Evolutionary conservation across 2,797 vertebrate genomes (phyloP).

Genomic region (Morus bassanus): DNA sequence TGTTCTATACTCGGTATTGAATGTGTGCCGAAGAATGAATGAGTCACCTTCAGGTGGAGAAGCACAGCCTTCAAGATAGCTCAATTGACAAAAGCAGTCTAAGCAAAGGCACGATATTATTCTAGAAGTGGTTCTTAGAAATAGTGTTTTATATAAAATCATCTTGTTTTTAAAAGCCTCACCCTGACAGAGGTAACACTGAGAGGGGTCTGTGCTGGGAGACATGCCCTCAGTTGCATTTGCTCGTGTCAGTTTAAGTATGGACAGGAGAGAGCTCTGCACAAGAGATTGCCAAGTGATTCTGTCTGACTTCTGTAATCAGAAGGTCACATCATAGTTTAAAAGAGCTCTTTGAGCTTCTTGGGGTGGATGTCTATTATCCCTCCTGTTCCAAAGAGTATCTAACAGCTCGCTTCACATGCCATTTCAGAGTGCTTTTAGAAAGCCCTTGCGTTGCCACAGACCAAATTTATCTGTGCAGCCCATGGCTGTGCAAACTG

Average conservation of each 20-base stretch:
- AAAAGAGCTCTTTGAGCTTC: background rate
- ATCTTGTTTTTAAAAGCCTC: background rate
- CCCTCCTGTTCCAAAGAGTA: background rate
- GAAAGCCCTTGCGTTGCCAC: background rate
- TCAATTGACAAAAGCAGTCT: background rate
- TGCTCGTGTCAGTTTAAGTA: background rate
- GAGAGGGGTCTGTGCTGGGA: background rate
- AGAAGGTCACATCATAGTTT: background rate
- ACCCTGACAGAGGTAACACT: background rate
- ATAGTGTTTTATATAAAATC: background rate
- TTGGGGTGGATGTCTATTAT: background rate
- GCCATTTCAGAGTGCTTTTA: background rate
- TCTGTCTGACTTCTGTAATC: background rate
- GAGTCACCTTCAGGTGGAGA: conserved; percentile 13
- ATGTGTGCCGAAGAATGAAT: background rate
- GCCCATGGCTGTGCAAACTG: background rate
- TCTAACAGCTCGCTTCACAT: background rate
- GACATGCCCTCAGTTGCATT: background rate
- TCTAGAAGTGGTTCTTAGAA: background rate
- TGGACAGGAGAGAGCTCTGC: background rate
- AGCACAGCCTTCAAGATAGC: background rate
- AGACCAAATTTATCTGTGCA: background rate
- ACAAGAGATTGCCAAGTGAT: background rate
- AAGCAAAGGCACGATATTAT: background rate
- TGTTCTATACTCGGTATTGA: background rate